A percentile compares a stretch with the other conserved stretches of the same genome.
Conservation (phyloP, 1,140 invertebrate species). For the Brachionus sp. region DNA sequence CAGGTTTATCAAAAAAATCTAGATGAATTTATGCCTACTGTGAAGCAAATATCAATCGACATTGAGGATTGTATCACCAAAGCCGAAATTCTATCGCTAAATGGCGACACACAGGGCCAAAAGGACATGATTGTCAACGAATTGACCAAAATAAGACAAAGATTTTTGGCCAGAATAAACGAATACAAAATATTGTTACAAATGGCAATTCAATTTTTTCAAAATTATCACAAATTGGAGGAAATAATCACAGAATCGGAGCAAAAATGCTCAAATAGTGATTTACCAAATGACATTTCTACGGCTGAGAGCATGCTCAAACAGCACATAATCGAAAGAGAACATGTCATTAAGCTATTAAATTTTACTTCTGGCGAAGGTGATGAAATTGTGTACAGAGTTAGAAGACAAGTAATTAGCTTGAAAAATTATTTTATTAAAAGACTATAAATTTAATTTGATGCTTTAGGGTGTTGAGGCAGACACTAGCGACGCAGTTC, state of each 20-base stretch:
- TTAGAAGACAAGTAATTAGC: slow-evolving; percentile 64
- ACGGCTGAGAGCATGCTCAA: slow-evolving; percentile 63
- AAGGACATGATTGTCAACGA: slow-evolving; percentile 64
- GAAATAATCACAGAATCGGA: slow-evolving; percentile 61
- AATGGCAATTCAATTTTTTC: slow-evolving; percentile 70
- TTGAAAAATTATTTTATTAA: not conserved
- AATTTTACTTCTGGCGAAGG: slow-evolving; percentile 65
- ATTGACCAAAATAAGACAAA: slow-evolving; percentile 67
- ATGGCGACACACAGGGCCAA: slow-evolving; percentile 60
- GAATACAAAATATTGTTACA: slow-evolving; percentile 73
- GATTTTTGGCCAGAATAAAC: slow-evolving; percentile 67
- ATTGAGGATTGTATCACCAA: slow-evolving; percentile 69
- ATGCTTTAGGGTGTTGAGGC: slow-evolving; percentile 67
- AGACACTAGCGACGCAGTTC: slow-evolving; percentile 67
- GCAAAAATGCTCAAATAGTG: slow-evolving; percentile 56
- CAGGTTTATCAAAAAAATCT: slow-evolving; percentile 53
- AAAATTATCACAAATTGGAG: slow-evolving; percentile 66
- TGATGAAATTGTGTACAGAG: slow-evolving; percentile 66
- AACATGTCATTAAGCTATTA: slow-evolving; percentile 65
- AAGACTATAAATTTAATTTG: slow-evolving; percentile 46
- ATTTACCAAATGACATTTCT: slow-evolving; percentile 59
- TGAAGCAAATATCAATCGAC: slow-evolving; percentile 66
- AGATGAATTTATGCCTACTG: slow-evolving; percentile 55
- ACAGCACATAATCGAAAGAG: slow-evolving; percentile 64
- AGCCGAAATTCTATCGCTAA: slow-evolving; percentile 61